Base-by-base conservation (phyloP, 2,888 invertebrate genomes). In the Rhagonycha fulva region DNA sequence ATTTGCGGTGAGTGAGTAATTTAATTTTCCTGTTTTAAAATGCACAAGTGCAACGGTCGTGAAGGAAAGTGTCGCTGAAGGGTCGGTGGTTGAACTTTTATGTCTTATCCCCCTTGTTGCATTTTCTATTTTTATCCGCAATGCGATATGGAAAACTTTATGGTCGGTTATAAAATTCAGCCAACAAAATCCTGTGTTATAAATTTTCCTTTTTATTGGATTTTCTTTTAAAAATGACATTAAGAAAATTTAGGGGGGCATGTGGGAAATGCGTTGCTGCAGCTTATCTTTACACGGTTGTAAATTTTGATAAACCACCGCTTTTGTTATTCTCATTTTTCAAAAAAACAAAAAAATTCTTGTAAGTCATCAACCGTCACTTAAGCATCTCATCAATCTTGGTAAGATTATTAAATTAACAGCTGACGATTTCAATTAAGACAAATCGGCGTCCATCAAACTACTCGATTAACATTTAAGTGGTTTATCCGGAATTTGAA, bases 1-100 rank as follows among this genome's bases (percentile, higher is more conserved):
- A 74, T 79, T 80, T 82, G 84, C 83, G 84, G 84, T 84, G 80
- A 84, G 81, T 79, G 74, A 62, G 76, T 60, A 71, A 28, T 74
- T 28, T 24, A 32, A 19, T 68, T 66, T 66, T 9, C 23, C 14
- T 32, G 10, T 12, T 28, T 30, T 30, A 32, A 68, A 68, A 28
- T 14, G 68, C 24, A 67, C n/a, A 47, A 47, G 47, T 47, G 47
- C 47, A 47, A 47, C n/a, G 47, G 47, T 47, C n/a, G 28, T 62
- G 63, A 24, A 69, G 72, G 70, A 61, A 67, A 67, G 71, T 74
- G 72, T 74, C 75, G 77, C 26, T 69, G 71, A 68, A n/a, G 47
- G n/a, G 47, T 69, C 75, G 75, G 74, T 77, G 75, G 75, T 77
- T 76, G 79, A 75, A 77, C 73, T 69, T 47, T 47, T 67, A 24